Conservation (phyloP, 2,113 vertebrate genomes). For the Poecile atricapillus region DNA sequence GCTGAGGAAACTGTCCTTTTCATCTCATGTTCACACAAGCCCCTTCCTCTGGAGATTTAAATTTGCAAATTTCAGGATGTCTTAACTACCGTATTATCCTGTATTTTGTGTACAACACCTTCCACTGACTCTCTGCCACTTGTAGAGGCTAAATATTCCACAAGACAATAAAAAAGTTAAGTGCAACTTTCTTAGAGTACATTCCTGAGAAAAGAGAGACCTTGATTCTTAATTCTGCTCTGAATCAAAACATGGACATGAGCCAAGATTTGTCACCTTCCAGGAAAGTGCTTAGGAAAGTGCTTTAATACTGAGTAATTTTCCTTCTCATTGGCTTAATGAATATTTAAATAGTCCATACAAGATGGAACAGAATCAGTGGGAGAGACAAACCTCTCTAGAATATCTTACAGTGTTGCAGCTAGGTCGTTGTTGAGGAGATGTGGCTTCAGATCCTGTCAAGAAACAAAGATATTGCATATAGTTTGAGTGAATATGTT, state of each 20-base stretch:
- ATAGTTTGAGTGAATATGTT: not conserved
- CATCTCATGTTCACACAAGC: not conserved
- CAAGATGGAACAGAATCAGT: not conserved
- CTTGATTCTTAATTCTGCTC: not conserved
- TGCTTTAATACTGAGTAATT: slow-evolving; percentile 27
- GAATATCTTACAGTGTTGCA: not conserved
- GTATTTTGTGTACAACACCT: not conserved
- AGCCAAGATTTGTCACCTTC: slow-evolving; percentile 30
- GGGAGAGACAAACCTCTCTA: not conserved
- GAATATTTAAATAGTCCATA: slow-evolving; percentile 39
- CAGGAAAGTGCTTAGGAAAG: not conserved
- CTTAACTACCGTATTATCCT: not conserved
- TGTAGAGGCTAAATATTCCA: not conserved
- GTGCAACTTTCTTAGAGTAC: not conserved
- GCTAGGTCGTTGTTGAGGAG: not conserved
- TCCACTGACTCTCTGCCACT: not conserved
- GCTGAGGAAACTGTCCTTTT: not conserved
- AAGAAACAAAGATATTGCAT: not conserved
- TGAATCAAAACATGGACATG: not conserved
- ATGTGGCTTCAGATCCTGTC: not conserved
- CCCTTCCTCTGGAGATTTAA: not conserved
- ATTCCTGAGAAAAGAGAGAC: not conserved
- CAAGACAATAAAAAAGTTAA: not conserved
- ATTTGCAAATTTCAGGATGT: not conserved
- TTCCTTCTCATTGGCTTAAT: slow-evolving; percentile 11